Conservation (phyloP, 92 coral and sea anemone genomes). For the Diadumene lineata region DNA sequence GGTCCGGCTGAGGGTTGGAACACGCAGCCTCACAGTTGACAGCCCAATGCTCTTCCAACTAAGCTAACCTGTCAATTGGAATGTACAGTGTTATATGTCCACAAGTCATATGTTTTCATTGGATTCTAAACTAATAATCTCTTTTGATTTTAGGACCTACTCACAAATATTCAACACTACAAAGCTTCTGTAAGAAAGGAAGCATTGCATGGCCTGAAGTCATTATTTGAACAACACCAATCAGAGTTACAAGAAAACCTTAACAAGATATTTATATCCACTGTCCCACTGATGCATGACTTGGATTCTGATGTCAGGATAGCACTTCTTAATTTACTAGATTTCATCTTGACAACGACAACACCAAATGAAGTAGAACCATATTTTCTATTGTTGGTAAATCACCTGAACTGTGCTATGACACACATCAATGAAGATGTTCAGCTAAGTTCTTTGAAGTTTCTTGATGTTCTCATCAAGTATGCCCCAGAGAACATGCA, state of each 20-base stretch:
- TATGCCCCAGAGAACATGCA: constrained; percentile 61
- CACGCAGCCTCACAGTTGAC: too few species aligned
- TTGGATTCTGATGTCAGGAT: constrained; percentile 76
- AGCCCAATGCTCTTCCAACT: too few species aligned
- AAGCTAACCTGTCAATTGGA: too few species aligned
- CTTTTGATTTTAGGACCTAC: constrained; percentile 58
- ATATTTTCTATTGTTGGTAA: constrained; percentile 62
- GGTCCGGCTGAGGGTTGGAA: too few species aligned
- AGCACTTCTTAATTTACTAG: constrained; percentile 70
- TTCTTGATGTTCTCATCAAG: constrained; percentile 74
- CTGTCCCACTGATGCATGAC: constrained; percentile 78
- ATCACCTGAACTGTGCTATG: constrained; percentile 95
- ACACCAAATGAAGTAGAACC: constrained; percentile 73
- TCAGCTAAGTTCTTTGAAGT: constrained; percentile 80
- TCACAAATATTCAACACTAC: constrained; percentile 78
- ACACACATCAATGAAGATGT: constrained; percentile 90
- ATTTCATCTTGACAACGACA: constrained; percentile 56
- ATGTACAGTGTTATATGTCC: too few species aligned
- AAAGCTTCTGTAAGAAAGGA: constrained; percentile 77
- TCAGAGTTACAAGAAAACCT: constrained; percentile 67
- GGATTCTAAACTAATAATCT: too few species aligned
- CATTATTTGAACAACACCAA: constrained; percentile 69
- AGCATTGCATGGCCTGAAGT: constrained; percentile 75
- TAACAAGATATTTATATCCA: constrained; percentile 49
- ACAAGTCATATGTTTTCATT: too few species aligned